Base-by-base conservation (phyloP, 2,888 invertebrate genomes). In the Galerucella pusilla region DNA sequence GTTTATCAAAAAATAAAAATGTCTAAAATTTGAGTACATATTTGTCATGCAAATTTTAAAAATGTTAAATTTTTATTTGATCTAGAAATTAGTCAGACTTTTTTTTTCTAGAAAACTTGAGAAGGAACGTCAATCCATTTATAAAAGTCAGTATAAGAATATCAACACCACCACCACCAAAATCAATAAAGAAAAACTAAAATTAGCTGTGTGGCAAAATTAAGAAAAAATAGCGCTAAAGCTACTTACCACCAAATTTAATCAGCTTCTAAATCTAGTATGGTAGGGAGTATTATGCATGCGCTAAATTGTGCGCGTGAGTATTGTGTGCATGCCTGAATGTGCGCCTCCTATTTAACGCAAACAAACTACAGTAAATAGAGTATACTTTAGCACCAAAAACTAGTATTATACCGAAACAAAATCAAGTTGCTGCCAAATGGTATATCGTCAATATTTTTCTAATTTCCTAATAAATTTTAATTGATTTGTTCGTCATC, bases 201-300 rank as follows among this genome's bases (percentile, higher is more conserved):
- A 76, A 76, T 71, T 76, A 77, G 79, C 78, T 80, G 70, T 68
- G 83, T 71, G 83, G 83, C 82, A 84, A 85, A 84, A 83, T 81
- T 81, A 84, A 82, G 83, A 82, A 80, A 85, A 84, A 83, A 85
- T 84, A 85, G 86, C 86, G 85, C 84, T 77, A 84, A 86, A 86
- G 86, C 86, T 87, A 87, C 87, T 87, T 87, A 87, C 87, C 87
- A 84, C 85, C 85, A 81, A 80, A 80, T 83, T 83, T 84, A 85
- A 84, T 85, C 85, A 85, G 86, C 86, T 86, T 86, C 86, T 86
- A 87, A 86, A 86, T 85, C 87, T 87, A 87, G 86, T 86, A 86
- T 85, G 86, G 87, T 85, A 86, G 85, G 85, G 73, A 84, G 83
- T 85, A 86, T 85, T 86, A 86, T 85, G 85, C 87, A 87, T 87